Evolutionary conservation across 2,797 vertebrate genomes (phyloP).

Genomic region (Gymnoscopelus microlampas): DNA sequence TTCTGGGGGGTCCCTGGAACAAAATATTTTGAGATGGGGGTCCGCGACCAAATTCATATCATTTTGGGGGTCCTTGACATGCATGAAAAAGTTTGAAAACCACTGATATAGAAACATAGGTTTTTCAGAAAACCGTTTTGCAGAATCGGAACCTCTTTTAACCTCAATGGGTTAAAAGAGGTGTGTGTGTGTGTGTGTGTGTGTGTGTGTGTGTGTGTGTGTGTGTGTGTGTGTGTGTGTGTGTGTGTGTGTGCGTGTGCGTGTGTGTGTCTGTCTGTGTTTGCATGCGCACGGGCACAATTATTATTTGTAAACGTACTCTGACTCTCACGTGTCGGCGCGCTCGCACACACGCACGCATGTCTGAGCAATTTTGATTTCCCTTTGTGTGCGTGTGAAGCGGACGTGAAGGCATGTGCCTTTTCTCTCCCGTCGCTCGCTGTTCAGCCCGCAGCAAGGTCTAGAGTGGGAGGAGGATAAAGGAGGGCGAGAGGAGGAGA

Average conservation of each 20-base stretch:
- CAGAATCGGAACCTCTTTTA: too few species aligned
- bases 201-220: slow-evolving; percentile 14
- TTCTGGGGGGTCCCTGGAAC: too few species aligned
- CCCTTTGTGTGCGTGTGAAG: slow-evolving; percentile 71
- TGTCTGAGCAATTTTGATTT: slow-evolving; percentile 71
- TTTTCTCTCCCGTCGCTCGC: slow-evolving; percentile 69
- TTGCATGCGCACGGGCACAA: background rate
- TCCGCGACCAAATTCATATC: too few species aligned
- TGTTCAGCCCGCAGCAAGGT: slow-evolving; percentile 67
- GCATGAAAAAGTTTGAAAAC: too few species aligned
- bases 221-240: background rate
- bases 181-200: slow-evolving; percentile 30
- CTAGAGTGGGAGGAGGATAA: slow-evolving; percentile 73
- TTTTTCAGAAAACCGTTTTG: too few species aligned
- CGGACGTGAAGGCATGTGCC: slow-evolving; percentile 83
- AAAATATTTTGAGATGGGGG: too few species aligned
- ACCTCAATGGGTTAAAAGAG: too few species aligned
- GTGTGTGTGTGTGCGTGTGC: slow-evolving; percentile 10
- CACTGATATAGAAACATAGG: too few species aligned
- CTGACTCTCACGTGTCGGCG: background rate
- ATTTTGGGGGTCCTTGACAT: too few species aligned
- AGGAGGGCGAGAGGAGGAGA: slow-evolving; percentile 66
- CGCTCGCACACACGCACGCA: slow-evolving; percentile 59
- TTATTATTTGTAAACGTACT: background rate
- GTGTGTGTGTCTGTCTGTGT: slow-evolving; percentile 17